Evolutionary conservation across 2,797 vertebrate species (phyloP).

Genomic region (Dryobates pubescens): DNA sequence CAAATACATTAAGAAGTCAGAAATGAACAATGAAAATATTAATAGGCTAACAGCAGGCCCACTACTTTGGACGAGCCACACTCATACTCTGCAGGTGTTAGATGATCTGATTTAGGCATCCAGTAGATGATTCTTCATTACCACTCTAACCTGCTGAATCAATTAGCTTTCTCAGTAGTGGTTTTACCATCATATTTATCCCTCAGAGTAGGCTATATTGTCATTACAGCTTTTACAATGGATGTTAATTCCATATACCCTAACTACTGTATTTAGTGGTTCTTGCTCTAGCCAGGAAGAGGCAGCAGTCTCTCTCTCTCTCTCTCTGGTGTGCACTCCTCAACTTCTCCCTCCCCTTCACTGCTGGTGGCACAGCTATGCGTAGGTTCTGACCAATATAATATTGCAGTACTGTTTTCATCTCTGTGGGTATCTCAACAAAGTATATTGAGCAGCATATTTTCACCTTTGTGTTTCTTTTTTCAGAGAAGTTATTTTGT

Average conservation of each 20-base stretch:
- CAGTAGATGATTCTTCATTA: conserved; percentile 53
- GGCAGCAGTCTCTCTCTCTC: not conserved
- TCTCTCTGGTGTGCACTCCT: not conserved
- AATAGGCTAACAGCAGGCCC: conserved; percentile 47
- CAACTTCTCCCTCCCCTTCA: not conserved
- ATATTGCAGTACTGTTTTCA: not conserved
- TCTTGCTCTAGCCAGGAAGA: not conserved
- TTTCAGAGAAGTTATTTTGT: not conserved
- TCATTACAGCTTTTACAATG: not conserved
- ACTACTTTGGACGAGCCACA: conserved; percentile 35
- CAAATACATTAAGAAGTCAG: conserved; percentile 48
- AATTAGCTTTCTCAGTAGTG: conserved; percentile 51
- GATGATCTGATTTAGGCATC: conserved; percentile 61
- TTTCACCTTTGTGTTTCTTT: not conserved
- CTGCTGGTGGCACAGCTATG: not conserved
- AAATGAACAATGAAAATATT: conserved; percentile 59
- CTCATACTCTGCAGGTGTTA: conserved; percentile 51
- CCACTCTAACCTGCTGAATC: conserved; percentile 61
- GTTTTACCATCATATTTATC: not conserved
- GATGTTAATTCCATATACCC: not conserved
- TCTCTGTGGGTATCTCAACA: not conserved
- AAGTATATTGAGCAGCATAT: not conserved
- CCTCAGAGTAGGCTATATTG: not conserved
- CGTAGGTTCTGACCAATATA: not conserved
- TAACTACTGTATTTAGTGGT: not conserved